Conservation (phyloP, 1,140 invertebrate genomes). For the Drosophila saltans region DNA sequence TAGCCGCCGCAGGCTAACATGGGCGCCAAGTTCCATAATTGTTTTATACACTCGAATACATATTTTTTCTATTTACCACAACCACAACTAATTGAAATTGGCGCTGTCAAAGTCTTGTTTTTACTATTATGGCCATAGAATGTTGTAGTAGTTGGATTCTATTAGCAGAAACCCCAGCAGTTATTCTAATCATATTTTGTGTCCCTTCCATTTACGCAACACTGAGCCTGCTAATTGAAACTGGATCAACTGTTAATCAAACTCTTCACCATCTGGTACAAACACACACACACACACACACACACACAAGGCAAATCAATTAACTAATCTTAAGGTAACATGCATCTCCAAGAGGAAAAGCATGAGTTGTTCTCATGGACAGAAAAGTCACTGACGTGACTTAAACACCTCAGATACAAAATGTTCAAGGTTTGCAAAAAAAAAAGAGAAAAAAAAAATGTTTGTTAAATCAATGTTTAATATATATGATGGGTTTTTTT, state of each 20-base stretch:
- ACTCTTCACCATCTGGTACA: conserved; percentile 6
- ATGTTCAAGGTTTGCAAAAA: background rate
- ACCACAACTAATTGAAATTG: conserved; percentile 68
- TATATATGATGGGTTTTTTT: conserved; percentile 5
- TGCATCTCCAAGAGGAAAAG: background rate
- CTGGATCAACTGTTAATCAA: conserved; percentile 17
- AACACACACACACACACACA: background rate
- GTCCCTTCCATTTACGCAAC: background rate
- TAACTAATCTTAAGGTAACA: conserved; percentile 7
- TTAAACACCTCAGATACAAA: background rate
- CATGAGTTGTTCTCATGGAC: background rate
- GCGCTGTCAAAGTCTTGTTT: conserved; percentile 66
- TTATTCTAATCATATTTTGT: conserved; percentile 4
- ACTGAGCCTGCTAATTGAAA: conserved; percentile 15
- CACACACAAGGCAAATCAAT: background rate
- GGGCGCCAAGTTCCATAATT: conserved; percentile 59
- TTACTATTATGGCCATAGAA: conserved; percentile 35
- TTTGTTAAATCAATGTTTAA: conserved; percentile 17
- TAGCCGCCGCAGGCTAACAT: conserved; percentile 53
- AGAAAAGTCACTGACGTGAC: conserved; percentile 2
- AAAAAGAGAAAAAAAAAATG: background rate
- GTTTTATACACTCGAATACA: conserved; percentile 51
- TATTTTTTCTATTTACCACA: conserved; percentile 22
- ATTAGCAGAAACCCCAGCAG: background rate
- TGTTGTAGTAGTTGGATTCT: background rate